A percentile compares a stretch with the other conserved stretches of the same genome.
Evolutionary conservation across 2,888 invertebrate species (phyloP).

Genomic region (Aporophyla lueneburgensis): DNA sequence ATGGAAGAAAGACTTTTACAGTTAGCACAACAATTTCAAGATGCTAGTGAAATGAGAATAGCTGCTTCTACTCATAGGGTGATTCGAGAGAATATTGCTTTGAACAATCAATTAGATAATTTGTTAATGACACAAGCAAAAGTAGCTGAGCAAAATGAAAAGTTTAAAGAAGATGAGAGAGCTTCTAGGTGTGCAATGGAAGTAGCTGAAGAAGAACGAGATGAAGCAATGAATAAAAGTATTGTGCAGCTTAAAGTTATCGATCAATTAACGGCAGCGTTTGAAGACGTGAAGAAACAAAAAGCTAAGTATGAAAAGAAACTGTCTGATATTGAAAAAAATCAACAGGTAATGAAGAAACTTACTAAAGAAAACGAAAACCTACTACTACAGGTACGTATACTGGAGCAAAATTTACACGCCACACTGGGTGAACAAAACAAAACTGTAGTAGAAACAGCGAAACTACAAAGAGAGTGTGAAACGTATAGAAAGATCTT

Average conservation of each 20-base stretch:
- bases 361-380: slow-evolving; percentile 85
- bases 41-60: slow-evolving; percentile 96
- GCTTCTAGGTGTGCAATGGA: slow-evolving; percentile 89
- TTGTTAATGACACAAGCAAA: slow-evolving; percentile 92
- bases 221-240: slow-evolving; percentile 91
- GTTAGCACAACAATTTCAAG: slow-evolving; percentile 96
- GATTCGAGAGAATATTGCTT: slow-evolving; percentile 95
- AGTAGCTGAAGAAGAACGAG: slow-evolving; percentile 92
- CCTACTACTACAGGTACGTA: slow-evolving; percentile 85
- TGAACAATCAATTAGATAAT: slow-evolving; percentile 94
- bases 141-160: slow-evolving; percentile 91
- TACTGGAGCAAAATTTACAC: slow-evolving; percentile 91
- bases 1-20: slow-evolving; percentile 95
- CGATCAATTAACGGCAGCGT: slow-evolving; percentile 91
- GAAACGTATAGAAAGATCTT: slow-evolving; percentile 90
- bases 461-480: slow-evolving; percentile 89
- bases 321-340: slow-evolving; percentile 80
- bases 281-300: slow-evolving; percentile 89
- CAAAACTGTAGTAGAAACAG: slow-evolving; percentile 83
- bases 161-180: slow-evolving; percentile 91
- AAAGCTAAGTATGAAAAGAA: slow-evolving; percentile 84
- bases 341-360: slow-evolving; percentile 81
- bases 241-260: slow-evolving; percentile 92
- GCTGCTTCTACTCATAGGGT: slow-evolving; percentile 97
- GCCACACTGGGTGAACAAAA: slow-evolving; percentile 87